phyloP scores from a whole-genome alignment of 1,140 invertebrate genomes.

The Magallana ariakensis region DNA sequence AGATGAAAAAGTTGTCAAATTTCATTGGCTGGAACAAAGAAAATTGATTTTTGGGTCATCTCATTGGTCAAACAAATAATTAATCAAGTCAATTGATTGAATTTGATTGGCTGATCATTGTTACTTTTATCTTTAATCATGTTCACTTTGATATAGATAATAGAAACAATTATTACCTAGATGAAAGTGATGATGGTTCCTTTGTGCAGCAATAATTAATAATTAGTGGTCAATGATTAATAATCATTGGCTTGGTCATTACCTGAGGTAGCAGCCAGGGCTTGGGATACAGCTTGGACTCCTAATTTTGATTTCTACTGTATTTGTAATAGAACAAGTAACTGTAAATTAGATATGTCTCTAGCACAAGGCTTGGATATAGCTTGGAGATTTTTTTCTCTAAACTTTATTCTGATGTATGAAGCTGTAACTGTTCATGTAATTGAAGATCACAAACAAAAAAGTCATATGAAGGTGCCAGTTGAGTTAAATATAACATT shows the following conservation, averaged over 20 bases:
- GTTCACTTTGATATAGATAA: slow-evolving; percentile 23
- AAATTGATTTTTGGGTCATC: neutral
- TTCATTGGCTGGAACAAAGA: neutral
- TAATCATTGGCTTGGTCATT: too few relatives aligned
- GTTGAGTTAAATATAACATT: too few relatives aligned
- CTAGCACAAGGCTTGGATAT: too few relatives aligned
- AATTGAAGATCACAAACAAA: too few relatives aligned
- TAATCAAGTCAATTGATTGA: neutral
- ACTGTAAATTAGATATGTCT: too few relatives aligned
- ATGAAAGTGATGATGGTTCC: neutral
- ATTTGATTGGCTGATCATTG: neutral
- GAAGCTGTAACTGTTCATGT: too few relatives aligned
- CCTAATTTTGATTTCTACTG: neutral
- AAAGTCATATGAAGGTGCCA: too few relatives aligned
- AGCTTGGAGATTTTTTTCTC: too few relatives aligned
- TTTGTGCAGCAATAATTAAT: neutral
- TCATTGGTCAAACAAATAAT: neutral
- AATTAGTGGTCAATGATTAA: neutral
- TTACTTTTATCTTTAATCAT: neutral
- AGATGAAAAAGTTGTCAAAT: neutral
- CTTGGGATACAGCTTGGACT: too few relatives aligned
- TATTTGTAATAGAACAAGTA: too few relatives aligned
- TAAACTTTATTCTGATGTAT: too few relatives aligned
- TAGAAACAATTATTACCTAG: neutral
- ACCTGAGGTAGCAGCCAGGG: too few relatives aligned